Evolutionary conservation across 2,797 vertebrate genomes (phyloP), one percentile per base, ranked within the genome.

Genomic region (Enteromius mattozi): DNA sequence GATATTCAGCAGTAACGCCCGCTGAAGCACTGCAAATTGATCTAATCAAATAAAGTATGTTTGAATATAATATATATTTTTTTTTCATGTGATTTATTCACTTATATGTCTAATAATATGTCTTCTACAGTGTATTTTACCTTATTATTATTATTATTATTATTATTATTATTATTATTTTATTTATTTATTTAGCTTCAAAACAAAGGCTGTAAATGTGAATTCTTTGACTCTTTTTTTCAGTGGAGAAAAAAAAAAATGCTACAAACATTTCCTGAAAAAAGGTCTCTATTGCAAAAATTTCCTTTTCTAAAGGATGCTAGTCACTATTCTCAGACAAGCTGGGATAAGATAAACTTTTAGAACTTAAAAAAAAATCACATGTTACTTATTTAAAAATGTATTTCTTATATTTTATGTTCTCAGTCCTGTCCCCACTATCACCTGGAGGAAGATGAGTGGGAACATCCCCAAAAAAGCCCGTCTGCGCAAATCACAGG

Each of bases 401-500:
- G 3, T 33, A 4, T 47, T 37, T 65, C 4, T 42, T 66, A 35
- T 86, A 81, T 89, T 84, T 76, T 75, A 59, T 16, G 80, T 27
- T 91, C 91, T 78, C 91, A 99, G 98, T 89, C 98, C 98, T 1
- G 96, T 99, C 91, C 98, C 98, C 85, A 97, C 97, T 45, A 99
- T 99, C 90, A 97, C 97, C 10, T 99, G 98, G 98, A 96, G 96
- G 90, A 99, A 99, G 93, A 96, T 98, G 91, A 97, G 96, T 68
- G 97, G 97, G 13, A 98, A 97, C 90, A 97, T 99, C 84, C 98
- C 98, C 21, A 96, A 97, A 89, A 99, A 99, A 91, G 96, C 97
- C 0, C 94, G 97, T 51, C 95, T 99, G 59, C 94, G 97, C 87
- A 99, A 99, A 92, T 98, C 97, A 40, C 98, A 99, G 93, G 98